phyloP scores from a whole-genome alignment of 1,140 invertebrate genomes.

The Brachystomella parvula region DNA sequence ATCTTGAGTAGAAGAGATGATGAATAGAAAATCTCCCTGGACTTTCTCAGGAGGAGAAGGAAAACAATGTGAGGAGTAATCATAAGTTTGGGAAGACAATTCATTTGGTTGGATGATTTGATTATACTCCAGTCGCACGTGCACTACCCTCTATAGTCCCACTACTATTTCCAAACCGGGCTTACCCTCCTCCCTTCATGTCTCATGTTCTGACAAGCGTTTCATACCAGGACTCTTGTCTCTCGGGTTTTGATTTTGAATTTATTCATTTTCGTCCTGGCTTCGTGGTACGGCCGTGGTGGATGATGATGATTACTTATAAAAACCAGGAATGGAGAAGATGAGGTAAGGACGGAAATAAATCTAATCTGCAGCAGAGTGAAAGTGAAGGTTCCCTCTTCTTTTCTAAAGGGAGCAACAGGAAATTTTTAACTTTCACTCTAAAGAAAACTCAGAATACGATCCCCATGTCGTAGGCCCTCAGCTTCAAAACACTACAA shows the following conservation, averaged over 20 bases:
- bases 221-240: neutral
- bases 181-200: neutral
- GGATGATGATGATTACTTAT: conserved; percentile 1
- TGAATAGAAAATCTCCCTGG: conserved; percentile 1
- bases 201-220: neutral
- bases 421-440: conserved; percentile 4
- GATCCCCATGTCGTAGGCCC: neutral
- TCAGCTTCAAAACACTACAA: too few relatives aligned
- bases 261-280: conserved; percentile 4
- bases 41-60: neutral
- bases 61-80: neutral
- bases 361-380: conserved; percentile 5
- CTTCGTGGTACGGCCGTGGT: too few relatives aligned
- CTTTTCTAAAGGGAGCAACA: conserved; percentile 4
- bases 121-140: neutral
- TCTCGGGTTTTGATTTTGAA: conserved; percentile 9
- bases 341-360: conserved; percentile 11
- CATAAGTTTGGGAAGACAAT: conserved; percentile 4
- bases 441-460: neutral
- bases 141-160: neutral
- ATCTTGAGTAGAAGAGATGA: neutral
- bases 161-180: too few relatives aligned
- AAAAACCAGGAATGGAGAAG: neutral
- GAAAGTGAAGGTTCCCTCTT: neutral
- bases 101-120: conserved; percentile 11